Evolutionary conservation across 2,113 vertebrate species (phyloP).

Genomic region (Lepus americanus): DNA sequence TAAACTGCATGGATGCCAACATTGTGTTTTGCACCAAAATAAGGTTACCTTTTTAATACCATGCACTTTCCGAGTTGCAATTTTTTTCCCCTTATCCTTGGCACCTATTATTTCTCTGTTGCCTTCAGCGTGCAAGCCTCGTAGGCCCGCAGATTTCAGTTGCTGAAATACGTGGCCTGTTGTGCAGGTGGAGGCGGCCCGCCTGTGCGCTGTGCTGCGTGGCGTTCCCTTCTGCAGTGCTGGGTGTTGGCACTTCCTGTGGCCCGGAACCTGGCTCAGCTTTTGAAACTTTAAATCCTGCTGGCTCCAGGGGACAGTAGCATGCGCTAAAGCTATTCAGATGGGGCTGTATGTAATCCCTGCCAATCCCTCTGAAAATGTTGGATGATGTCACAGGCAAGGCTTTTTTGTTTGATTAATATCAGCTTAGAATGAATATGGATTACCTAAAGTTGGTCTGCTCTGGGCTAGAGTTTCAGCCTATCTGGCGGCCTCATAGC

Average conservation of each 20-base stretch:
- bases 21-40: too few relatives aligned
- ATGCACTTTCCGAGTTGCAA: too few relatives aligned
- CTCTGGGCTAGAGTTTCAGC: neutral
- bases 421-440: neutral
- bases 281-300: neutral
- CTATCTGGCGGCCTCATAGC: neutral
- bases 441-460: neutral
- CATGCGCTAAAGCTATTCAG: neutral
- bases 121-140: neutral
- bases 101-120: neutral
- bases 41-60: too few relatives aligned
- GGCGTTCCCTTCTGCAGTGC: neutral
- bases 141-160: neutral
- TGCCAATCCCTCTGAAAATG: neutral
- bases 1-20: too few relatives aligned
- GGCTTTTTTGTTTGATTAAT: slow-evolving; percentile 8
- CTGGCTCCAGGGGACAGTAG: neutral
- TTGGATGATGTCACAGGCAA: neutral
- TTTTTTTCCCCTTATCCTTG: neutral
- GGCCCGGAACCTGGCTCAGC: neutral
- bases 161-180: neutral
- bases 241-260: neutral
- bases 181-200: neutral
- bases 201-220: neutral
- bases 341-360: neutral